Conservation (phyloP, 1,140 invertebrate species). For the Rhagoletis pomonella region DNA sequence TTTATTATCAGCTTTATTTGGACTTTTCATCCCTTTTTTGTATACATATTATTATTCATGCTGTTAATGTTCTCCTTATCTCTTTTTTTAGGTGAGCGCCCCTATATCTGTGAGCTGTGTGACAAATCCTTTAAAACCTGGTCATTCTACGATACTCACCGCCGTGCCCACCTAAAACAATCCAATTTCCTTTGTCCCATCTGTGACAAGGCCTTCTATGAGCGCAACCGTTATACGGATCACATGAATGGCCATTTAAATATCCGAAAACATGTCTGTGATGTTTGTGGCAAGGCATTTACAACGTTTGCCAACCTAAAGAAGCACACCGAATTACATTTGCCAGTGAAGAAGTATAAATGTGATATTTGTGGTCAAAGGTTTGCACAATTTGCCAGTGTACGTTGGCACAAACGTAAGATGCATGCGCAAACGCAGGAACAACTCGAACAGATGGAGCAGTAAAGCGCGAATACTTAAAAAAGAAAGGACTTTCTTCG, state of each 20-base stretch:
- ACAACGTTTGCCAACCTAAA: slow-evolving; percentile 70
- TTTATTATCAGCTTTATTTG: too few relatives aligned
- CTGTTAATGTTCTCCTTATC: background rate
- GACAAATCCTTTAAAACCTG: slow-evolving; percentile 71
- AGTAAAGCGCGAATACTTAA: slow-evolving; percentile 3
- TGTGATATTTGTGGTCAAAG: slow-evolving; percentile 65
- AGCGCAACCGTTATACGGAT: slow-evolving; percentile 70
- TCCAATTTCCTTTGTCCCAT: slow-evolving; percentile 70
- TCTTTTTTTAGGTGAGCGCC: slow-evolving; percentile 60
- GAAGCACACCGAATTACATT: slow-evolving; percentile 69
- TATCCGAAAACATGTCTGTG: slow-evolving; percentile 70
- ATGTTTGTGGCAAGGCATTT: slow-evolving; percentile 69
- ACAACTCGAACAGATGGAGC: slow-evolving; percentile 36
- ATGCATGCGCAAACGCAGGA: background rate
- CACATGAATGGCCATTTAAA: slow-evolving; percentile 71
- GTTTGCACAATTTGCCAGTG: slow-evolving; percentile 69
- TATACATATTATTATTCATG: slow-evolving; percentile 47
- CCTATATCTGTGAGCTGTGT: slow-evolving; percentile 69
- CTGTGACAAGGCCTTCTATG: slow-evolving; percentile 70
- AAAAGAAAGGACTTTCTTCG: background rate
- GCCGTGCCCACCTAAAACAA: slow-evolving; percentile 70
- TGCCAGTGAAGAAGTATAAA: slow-evolving; percentile 70
- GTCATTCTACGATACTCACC: slow-evolving; percentile 71
- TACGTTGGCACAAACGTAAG: slow-evolving; percentile 66
- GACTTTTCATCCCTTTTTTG: too few relatives aligned